Conservation (phyloP, 1,140 invertebrate genomes). For the Zaprionus kolodkinae region DNA sequence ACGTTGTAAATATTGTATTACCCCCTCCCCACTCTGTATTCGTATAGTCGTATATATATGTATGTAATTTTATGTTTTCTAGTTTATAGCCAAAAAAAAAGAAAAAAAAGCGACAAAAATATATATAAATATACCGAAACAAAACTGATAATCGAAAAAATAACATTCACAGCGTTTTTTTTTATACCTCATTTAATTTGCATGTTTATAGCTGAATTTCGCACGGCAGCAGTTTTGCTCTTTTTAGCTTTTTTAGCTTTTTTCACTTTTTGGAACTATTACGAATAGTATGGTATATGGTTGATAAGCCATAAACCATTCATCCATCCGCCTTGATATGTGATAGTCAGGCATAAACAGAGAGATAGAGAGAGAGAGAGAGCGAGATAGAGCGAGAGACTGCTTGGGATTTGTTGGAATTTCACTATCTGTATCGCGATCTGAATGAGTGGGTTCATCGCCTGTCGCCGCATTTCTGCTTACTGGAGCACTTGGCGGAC, state of each 20-base stretch:
- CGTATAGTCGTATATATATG: constrained; percentile 34
- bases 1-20: constrained; percentile 69
- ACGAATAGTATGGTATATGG: constrained; percentile 32
- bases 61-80: constrained; percentile 75
- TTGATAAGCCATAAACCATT: constrained; percentile 69
- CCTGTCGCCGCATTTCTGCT: constrained; percentile 38
- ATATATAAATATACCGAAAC: constrained; percentile 50
- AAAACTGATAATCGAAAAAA: constrained; percentile 66
- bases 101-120: constrained; percentile 58
- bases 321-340: constrained; percentile 63
- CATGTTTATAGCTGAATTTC: constrained; percentile 45
- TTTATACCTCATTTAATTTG: constrained; percentile 51
- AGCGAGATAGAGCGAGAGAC: neutral
- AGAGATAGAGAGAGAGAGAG: neutral
- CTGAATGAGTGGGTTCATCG: constrained; percentile 37
- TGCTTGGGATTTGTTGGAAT: constrained; percentile 21
- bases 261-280: constrained; percentile 1
- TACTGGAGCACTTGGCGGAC: constrained; percentile 40
- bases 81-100: constrained; percentile 67
- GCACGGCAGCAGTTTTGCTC: constrained; percentile 48
- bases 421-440: constrained; percentile 28
- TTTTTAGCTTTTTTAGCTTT: neutral
- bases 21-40: constrained; percentile 33
- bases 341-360: constrained; percentile 47
- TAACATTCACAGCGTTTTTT: constrained; percentile 29